These are phyloP conservation scores for Ellobius talpinus DNA, from an alignment of 2,113 vertebrate species.

Conservation along the genomic window DNA sequence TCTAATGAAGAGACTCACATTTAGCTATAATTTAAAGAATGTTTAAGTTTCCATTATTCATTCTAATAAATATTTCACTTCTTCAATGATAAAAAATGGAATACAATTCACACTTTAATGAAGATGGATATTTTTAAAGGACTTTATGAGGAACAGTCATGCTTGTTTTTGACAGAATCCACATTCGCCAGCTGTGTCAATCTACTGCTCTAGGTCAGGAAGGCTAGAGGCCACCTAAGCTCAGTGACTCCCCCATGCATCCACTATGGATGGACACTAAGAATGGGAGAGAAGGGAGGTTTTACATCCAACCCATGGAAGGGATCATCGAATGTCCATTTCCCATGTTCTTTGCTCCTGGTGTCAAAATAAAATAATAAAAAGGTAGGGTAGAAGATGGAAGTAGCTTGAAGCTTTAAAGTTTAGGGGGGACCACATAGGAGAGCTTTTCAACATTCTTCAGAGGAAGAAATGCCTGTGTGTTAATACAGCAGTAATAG, in stretches of 20 bases:
- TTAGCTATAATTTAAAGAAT: background rate
- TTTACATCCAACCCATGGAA: background rate
- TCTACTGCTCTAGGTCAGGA: background rate
- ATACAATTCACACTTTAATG: background rate
- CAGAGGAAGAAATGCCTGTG: background rate
- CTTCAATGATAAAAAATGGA: slow-evolving; percentile 19
- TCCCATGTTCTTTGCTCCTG: background rate
- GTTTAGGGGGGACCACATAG: background rate
- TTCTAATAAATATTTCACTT: background rate
- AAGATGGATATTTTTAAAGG: background rate
- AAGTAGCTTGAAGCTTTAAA: background rate
- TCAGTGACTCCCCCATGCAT: background rate
- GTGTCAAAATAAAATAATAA: background rate
- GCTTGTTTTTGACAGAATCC: background rate
- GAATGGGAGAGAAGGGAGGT: background rate
- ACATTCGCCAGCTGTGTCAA: background rate
- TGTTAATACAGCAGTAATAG: background rate
- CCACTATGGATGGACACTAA: background rate
- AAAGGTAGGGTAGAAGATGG: background rate
- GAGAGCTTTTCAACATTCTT: background rate
- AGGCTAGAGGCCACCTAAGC: background rate
- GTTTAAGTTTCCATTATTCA: slow-evolving; percentile 4
- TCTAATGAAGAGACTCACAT: background rate
- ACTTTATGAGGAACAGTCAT: background rate
- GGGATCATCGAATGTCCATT: background rate